Evolutionary conservation across 2,113 vertebrate genomes (phyloP), one percentile per base, ranked within the genome.

Genomic region (Cochlearius cochlearius): DNA sequence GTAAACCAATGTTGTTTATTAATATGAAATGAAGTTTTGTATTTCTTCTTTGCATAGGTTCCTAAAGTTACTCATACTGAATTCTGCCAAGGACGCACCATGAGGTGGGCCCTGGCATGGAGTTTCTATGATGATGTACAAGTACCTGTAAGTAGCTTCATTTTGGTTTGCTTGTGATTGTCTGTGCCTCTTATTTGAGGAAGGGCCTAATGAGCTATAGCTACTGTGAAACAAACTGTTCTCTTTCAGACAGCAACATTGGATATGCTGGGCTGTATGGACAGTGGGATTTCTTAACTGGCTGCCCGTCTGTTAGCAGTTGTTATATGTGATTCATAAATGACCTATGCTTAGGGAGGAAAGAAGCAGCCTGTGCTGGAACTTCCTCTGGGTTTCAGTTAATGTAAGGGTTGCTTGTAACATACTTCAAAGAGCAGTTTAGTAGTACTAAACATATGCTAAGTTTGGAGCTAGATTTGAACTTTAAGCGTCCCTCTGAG

Each of bases 91-190:
- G 99, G 99, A 17, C 98, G 99, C 23, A 99, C 99, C 60, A 99
- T 99, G 99, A 98, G 99, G 50, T 99, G 99, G 99, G 99, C 99
- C 7, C 98, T 99, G 93, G 99, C 99, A 7, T 99, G 99, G 99
- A 99, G 99, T 96, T 99, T 99, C 98, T 99, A 99, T 83, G 99
- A 99, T 43, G 99, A 99, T 30, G 99, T 99, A 43, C 98, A 97
- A 66, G 99, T 99, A 74, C 99, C 99, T 67, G 99, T 99, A 98
- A 99, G 99, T 98, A 39, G 19, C 73, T 77, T 32, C 26, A 36
- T 67, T 94, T 23, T 63, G 43, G 15, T 79, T 83, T 94, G 22
- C 41, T 71, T 85, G 10, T 81, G 39, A 23, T 86, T 80, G n/a
- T 76, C 47, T 80, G 7, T 82, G 45, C 34, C 81, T 66, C 58